Conservation (phyloP, 35 echinoderm and acorn worm species). For the Hemicentrotus pulcherrimus region DNA sequence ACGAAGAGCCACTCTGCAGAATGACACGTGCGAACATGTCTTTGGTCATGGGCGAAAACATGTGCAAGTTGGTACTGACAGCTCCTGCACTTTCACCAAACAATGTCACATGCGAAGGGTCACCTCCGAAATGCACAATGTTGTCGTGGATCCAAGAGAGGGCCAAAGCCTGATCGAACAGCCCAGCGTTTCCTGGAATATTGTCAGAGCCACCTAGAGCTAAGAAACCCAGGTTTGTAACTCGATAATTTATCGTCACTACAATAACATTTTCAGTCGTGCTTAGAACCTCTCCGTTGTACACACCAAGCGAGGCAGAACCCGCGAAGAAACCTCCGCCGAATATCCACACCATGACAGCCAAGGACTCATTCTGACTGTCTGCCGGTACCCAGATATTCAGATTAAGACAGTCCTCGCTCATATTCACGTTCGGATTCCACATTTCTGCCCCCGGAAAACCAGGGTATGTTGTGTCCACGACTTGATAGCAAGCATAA, state of each 20-base stretch:
- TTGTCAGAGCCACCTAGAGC: slow-evolving; percentile 69
- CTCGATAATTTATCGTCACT: slow-evolving; percentile 94
- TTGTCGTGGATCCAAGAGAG: slow-evolving; percentile 87
- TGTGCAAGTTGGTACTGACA: slow-evolving; percentile 76
- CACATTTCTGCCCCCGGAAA: slow-evolving; percentile 83
- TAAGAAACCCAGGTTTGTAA: slow-evolving; percentile 83
- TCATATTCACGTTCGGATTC: slow-evolving; percentile 80
- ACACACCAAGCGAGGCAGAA: slow-evolving; percentile 77
- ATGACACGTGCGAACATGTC: slow-evolving; percentile 73
- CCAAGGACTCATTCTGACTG: slow-evolving; percentile 48
- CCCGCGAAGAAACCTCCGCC: slow-evolving; percentile 80
- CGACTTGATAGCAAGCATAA: slow-evolving; percentile 50
- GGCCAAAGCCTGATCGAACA: slow-evolving; percentile 78
- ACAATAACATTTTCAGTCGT: slow-evolving; percentile 81
- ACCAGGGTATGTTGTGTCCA: slow-evolving; percentile 47
- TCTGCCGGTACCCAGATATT: slow-evolving; percentile 92
- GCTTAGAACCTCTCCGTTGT: slow-evolving; percentile 76
- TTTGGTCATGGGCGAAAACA: slow-evolving; percentile 67
- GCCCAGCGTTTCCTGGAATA: slow-evolving; percentile 84
- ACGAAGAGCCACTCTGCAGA: slow-evolving; percentile 77
- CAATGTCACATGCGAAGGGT: slow-evolving; percentile 69
- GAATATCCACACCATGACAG: slow-evolving; percentile 97
- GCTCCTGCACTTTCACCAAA: slow-evolving; percentile 92
- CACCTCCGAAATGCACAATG: slow-evolving; percentile 73
- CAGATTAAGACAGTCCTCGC: slow-evolving; percentile 87